These are phyloP conservation scores for Limosa lapponica DNA, from an alignment of 2,797 vertebrate species.

Conservation along the genomic window DNA sequence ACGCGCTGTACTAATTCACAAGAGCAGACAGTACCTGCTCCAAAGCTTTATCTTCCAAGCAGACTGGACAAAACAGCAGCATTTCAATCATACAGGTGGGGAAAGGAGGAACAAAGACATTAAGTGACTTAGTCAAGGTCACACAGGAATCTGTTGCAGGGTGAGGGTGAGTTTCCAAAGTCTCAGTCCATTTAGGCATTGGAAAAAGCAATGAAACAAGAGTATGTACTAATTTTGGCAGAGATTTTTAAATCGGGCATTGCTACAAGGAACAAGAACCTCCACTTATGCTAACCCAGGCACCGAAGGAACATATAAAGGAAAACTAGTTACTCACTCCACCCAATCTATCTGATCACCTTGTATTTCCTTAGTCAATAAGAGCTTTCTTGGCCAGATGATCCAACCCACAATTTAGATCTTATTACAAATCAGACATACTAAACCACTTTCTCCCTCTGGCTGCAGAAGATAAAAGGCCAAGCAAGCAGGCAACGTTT, in stretches of 20 bases:
- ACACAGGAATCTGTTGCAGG: not conserved
- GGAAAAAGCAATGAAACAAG: slow-evolving; percentile 68
- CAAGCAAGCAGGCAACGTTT: slow-evolving; percentile 2
- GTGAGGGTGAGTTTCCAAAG: not conserved
- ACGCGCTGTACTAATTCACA: not conserved
- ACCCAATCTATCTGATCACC: slow-evolving; percentile 38
- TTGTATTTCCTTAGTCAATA: slow-evolving; percentile 24
- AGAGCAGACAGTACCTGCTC: slow-evolving; percentile 37
- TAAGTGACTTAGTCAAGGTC: not conserved
- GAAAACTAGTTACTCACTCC: slow-evolving; percentile 1
- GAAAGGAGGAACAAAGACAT: slow-evolving; percentile 8
- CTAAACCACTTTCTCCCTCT: slow-evolving; percentile 34
- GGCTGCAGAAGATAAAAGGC: slow-evolving; percentile 49
- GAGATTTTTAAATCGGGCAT: slow-evolving; percentile 54
- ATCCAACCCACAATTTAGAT: slow-evolving; percentile 33
- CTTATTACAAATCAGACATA: slow-evolving; percentile 36
- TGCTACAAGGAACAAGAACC: slow-evolving; percentile 39
- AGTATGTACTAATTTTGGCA: slow-evolving; percentile 68
- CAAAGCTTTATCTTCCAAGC: slow-evolving; percentile 3
- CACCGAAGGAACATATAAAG: slow-evolving; percentile 7
- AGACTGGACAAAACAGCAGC: not conserved
- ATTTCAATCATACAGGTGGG: not conserved
- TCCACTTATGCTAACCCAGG: not conserved
- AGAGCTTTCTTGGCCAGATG: slow-evolving; percentile 55
- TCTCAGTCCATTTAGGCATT: slow-evolving; percentile 19